These are phyloP conservation scores for Hyphantria cunea DNA, from an alignment of 1,140 invertebrate species.

Conservation along the genomic window DNA sequence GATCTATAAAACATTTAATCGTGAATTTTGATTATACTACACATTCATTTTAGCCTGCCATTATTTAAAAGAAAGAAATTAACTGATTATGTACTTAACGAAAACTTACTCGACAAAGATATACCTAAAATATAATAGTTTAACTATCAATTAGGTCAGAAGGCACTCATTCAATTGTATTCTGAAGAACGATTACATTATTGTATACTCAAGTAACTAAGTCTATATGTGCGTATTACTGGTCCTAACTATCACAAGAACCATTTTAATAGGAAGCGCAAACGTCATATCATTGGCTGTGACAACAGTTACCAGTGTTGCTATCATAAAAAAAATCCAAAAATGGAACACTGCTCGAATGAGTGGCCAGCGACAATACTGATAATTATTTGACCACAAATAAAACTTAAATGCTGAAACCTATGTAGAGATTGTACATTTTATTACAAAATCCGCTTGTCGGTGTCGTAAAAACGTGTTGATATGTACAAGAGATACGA, in stretches of 20 bases:
- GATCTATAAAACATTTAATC: slow-evolving; percentile 56
- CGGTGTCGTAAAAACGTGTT: slow-evolving; percentile 58
- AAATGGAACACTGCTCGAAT: not conserved
- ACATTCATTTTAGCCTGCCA: slow-evolving; percentile 41
- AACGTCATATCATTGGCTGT: too few relatives aligned
- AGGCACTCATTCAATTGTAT: not conserved
- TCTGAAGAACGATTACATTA: not conserved
- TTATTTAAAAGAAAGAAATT: slow-evolving; percentile 37
- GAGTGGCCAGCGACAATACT: slow-evolving; percentile 1
- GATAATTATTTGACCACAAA: slow-evolving; percentile 5
- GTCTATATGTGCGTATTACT: too few relatives aligned
- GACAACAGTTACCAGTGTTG: too few relatives aligned
- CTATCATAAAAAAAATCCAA: too few relatives aligned
- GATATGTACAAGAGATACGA: slow-evolving; percentile 72
- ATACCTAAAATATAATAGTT: slow-evolving; percentile 27
- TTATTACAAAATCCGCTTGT: slow-evolving; percentile 54
- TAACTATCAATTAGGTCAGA: not conserved
- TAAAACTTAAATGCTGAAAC: slow-evolving; percentile 50
- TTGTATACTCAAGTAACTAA: too few relatives aligned
- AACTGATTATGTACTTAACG: slow-evolving; percentile 48
- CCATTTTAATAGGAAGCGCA: too few relatives aligned
- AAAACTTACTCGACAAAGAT: slow-evolving; percentile 45
- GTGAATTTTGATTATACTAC: slow-evolving; percentile 62
- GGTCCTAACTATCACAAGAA: too few relatives aligned
- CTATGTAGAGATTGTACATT: slow-evolving; percentile 59